Conservation (phyloP, 2,797 vertebrate genomes). For the Premnoplex brunnescens region DNA sequence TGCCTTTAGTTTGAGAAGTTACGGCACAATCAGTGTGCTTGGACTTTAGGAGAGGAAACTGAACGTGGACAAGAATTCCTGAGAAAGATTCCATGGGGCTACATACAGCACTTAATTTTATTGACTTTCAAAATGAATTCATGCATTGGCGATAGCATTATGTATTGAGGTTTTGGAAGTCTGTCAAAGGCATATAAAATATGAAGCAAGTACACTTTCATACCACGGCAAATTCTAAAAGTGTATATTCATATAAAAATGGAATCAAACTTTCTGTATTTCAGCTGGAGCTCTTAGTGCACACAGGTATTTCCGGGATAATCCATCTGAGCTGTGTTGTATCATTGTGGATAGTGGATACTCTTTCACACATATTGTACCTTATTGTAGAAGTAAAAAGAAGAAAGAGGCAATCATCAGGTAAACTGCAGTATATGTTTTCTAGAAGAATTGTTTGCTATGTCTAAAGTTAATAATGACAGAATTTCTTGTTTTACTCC, state of each 20-base stretch:
- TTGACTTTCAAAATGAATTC: background rate
- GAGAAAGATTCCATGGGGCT: background rate
- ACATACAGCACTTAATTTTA: background rate
- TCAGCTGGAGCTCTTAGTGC: conserved; percentile 91
- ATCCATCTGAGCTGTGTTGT: conserved; percentile 90
- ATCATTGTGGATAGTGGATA: conserved; percentile 95
- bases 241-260: background rate
- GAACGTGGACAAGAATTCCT: background rate
- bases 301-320: conserved; percentile 89
- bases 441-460: background rate
- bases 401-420: conserved; percentile 95
- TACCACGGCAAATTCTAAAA: background rate
- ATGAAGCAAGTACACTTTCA: background rate
- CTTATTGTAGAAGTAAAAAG: conserved; percentile 93
- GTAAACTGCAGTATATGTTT: conserved; percentile 68
- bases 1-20: background rate
- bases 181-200: background rate
- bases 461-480: background rate
- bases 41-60: background rate
- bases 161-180: background rate
- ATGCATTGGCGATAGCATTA: background rate
- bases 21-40: background rate
- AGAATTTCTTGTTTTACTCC: background rate
- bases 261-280: background rate
- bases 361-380: conserved; percentile 95